Base-by-base conservation (phyloP, 2,888 invertebrate genomes). In the Hypercompe scribonia region DNA sequence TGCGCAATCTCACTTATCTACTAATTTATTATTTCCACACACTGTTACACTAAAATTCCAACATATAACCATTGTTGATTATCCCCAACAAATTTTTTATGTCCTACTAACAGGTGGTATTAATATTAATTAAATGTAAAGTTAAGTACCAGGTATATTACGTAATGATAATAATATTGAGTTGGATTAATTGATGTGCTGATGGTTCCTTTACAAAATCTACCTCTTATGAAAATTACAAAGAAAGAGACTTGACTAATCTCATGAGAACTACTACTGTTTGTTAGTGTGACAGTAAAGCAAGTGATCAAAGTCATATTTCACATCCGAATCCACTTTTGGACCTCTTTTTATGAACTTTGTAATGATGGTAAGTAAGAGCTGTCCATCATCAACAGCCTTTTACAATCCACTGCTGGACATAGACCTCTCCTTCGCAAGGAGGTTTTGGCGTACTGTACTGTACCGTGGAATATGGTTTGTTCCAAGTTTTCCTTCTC, bases 1-100 rank as follows among this genome's bases (percentile, higher is more conserved):
- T 87, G 86, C 87, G 86, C 89, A 89, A 91, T 92, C 89, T 89
- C 87, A 83, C 88, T 88, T 88, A 86, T 88, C 90, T 90, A 90
- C 88, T 89, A 88, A 90, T 91, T 82, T 82, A 82, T 82, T 80
- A 85, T 86, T 83, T 84, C 85, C 81, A 83, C 78, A 78, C 74
- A 72, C 58, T 75, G 66, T 72, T 68, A 75, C 67, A 67, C 46
- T 72, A 68, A 70, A 71, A 75, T 67, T 73, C 68, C 65, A 21
- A 80, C 69, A 77, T 74, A 67, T 65, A 65, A 65, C 72, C 70
- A 74, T 76, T 71, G 39, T 39, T 68, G 18, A 13, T 58, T 61
- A 31, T 61, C 33, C 11, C 0, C 21, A 33, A 28, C 39, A 36
- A 21, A 10, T n/a, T 58, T 28, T 36, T 68, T 28, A 36, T 58